Base-by-base conservation (phyloP, 2,113 vertebrate genomes). In the Lycocorax pyrrhopterus region DNA sequence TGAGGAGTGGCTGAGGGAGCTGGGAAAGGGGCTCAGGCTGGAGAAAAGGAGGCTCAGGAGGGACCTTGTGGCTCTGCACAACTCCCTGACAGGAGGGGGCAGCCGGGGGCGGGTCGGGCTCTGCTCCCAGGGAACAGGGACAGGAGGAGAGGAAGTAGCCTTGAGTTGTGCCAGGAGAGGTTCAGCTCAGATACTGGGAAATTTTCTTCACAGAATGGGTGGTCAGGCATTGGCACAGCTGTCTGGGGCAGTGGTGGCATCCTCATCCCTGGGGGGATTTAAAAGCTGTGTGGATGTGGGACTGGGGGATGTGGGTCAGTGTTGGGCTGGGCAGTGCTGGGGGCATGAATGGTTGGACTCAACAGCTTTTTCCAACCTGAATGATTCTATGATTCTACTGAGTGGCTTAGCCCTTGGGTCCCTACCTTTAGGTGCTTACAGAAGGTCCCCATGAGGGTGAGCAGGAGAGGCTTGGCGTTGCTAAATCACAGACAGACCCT, bases 81-180 rank as follows among this genome's bases (percentile, higher is more conserved):
- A 1, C 3, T 89, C 44, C 82, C 69, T 89, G 46, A 4, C 26
- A 67, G 77, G 84, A 87, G 56, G 16, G 33, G 33, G 25, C 51
- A 44, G 33, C 33, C 0, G 0, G 18, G 22, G 8, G 12, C 37
- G 39, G 12, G 21, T 33, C 0, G 0, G 14, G 44, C 12, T 66
- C 4, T 81, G 23, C 22, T 49, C 5, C 4, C 77, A 66, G 68
- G 37, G n/a, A 46, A 46, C 18, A 67, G 29, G 53, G 60, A n/a
- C 39, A 41, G 20, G 53, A 52, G 4, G 3, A 47, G 62, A 68
- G n/a, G n/a, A 4, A 75, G n/a, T 0, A 0, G 11, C 23, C 27
- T n/a, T 11, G 29, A 4, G 16, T 4, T 60, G 46, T 0, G 0
- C 16, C 3, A 12, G 62, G 11, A 1, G 1, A n/a, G 30, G 14